Conservation (phyloP, 2,888 invertebrate species). For the Megalurothrips usitatus region DNA sequence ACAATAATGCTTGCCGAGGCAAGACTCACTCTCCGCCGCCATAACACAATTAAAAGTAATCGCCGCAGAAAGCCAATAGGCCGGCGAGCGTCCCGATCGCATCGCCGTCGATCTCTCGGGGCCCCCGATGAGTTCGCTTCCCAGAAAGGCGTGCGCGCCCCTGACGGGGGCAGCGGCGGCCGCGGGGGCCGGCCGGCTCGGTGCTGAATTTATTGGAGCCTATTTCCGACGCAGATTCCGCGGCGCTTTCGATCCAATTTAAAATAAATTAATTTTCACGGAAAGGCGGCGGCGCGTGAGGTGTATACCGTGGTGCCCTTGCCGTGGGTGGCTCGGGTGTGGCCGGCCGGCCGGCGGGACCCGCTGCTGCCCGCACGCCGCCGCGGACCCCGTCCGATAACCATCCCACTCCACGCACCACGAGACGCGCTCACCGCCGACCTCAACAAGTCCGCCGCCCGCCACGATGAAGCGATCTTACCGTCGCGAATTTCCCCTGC, state of each 20-base stretch:
- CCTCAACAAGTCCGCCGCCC: too few species aligned
- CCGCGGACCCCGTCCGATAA: background rate
- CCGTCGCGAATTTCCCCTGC: too few species aligned
- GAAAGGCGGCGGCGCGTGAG: background rate
- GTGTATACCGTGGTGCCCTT: background rate
- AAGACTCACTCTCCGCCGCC: background rate
- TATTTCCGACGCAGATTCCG: conserved; percentile 19
- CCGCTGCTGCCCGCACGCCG: background rate
- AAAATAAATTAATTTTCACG: conserved; percentile 29
- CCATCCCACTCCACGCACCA: background rate
- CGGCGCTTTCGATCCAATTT: conserved; percentile 4
- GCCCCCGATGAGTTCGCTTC: background rate
- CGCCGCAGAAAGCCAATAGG: background rate
- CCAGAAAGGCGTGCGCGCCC: background rate
- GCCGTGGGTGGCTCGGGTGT: background rate
- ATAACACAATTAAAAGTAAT: background rate
- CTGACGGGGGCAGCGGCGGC: background rate
- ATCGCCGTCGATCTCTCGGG: too few species aligned
- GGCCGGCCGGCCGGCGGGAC: background rate
- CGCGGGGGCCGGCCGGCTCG: background rate
- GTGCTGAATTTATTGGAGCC: background rate
- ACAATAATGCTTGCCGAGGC: too few species aligned
- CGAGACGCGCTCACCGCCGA: too few species aligned
- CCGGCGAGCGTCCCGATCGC: too few species aligned
- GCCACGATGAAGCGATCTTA: too few species aligned